phyloP scores from a whole-genome alignment of 2,888 invertebrate species.

The Ornithoptera priamus region DNA sequence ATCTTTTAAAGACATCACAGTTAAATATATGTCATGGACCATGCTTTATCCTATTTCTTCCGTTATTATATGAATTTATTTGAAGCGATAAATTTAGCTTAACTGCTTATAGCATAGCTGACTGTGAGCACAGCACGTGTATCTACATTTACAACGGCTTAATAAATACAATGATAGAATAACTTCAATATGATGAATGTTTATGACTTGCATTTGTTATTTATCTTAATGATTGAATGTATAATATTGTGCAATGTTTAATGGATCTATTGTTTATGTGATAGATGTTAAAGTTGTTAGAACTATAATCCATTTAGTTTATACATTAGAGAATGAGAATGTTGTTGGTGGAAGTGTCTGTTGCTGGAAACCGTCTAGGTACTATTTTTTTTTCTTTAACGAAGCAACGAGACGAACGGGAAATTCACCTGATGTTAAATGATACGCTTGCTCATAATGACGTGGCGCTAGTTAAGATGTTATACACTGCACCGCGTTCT shows the following conservation, averaged over 20 bases:
- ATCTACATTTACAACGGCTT: neutral
- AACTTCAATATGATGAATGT: neutral
- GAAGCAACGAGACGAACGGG: too few species aligned
- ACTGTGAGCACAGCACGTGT: slow-evolving; percentile 8
- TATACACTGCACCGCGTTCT: too few species aligned
- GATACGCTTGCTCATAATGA: too few species aligned
- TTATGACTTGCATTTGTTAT: slow-evolving; percentile 25
- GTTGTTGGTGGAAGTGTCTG: too few species aligned
- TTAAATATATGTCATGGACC: slow-evolving; percentile 7
- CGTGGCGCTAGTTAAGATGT: too few species aligned
- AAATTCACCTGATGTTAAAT: too few species aligned
- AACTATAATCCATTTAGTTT: too few species aligned
- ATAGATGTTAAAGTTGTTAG: neutral
- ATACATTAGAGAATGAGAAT: too few species aligned
- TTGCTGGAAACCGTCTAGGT: too few species aligned
- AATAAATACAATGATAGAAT: neutral
- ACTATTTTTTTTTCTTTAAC: too few species aligned
- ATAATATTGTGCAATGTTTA: slow-evolving; percentile 19
- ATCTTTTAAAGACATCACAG: neutral
- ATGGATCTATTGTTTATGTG: neutral
- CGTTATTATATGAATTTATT: neutral
- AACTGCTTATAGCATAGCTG: neutral
- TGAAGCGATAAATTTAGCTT: neutral
- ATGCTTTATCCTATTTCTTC: neutral
- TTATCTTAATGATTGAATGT: slow-evolving; percentile 8